A percentile compares a stretch with the other conserved stretches of the same genome.
These are phyloP conservation scores for Apodemia hepburni DNA, from an alignment of 2,888 invertebrate species.

Conservation along the genomic window DNA sequence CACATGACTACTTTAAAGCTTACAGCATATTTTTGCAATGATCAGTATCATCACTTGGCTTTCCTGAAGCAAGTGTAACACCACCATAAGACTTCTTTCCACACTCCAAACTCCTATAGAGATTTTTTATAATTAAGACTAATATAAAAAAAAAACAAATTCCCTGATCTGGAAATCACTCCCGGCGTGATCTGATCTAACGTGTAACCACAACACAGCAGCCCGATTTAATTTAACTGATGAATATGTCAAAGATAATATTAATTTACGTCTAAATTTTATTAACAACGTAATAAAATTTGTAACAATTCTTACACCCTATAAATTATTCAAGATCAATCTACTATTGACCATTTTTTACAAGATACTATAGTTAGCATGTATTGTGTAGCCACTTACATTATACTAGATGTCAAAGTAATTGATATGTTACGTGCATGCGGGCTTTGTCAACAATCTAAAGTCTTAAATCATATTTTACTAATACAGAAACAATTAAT, in stretches of 20 bases:
- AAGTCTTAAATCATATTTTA: constrained; percentile 48
- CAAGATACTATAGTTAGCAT: constrained; percentile 61
- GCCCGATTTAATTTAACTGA: no score
- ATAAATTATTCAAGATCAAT: constrained; percentile 14
- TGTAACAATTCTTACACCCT: not conserved
- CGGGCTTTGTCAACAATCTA: constrained; percentile 55
- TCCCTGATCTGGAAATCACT: no score
- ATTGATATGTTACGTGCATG: constrained; percentile 72
- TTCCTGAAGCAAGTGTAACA: no score
- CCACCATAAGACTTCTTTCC: no score
- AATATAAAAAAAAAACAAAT: no score
- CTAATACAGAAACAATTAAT: constrained; percentile 57
- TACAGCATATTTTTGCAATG: no score
- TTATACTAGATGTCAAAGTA: constrained; percentile 63
- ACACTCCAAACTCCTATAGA: no score
- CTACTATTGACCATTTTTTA: constrained; percentile 21
- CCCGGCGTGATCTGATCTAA: no score
- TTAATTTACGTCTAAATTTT: not conserved
- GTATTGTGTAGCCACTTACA: constrained; percentile 63
- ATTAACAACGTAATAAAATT: constrained; percentile 4
- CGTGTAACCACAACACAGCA: no score
- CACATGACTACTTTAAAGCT: no score
- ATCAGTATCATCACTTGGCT: no score
- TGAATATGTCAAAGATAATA: not conserved
- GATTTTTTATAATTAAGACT: no score